Conservation (phyloP, 2,113 vertebrate species). For the Coreoperca whiteheadi region DNA sequence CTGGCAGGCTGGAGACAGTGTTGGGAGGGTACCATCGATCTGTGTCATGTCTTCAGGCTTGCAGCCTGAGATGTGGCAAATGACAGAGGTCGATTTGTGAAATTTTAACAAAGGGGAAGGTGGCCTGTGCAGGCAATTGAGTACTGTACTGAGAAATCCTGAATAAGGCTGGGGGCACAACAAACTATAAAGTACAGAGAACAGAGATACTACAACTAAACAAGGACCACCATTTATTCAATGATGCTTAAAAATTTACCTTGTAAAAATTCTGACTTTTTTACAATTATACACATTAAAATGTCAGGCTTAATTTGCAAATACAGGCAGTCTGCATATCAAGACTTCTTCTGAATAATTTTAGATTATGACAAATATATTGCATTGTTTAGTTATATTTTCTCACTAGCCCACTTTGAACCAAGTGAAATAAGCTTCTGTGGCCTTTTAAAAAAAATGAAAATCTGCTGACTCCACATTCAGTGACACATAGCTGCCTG, state of each 20-base stretch:
- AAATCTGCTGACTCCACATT: slow-evolving; percentile 1
- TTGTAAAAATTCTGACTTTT: background rate
- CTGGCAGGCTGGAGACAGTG: slow-evolving; percentile 71
- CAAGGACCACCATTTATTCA: background rate
- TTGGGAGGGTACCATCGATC: slow-evolving; percentile 69
- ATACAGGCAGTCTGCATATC: background rate
- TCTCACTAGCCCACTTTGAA: background rate
- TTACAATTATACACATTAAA: background rate
- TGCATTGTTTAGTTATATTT: background rate
- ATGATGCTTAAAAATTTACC: background rate
- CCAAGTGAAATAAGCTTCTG: background rate
- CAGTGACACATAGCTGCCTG: background rate
- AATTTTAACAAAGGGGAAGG: slow-evolving; percentile 14
- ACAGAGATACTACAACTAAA: background rate
- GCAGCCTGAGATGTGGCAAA: slow-evolving; percentile 41
- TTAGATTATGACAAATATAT: background rate
- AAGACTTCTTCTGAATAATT: background rate
- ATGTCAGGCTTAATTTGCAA: slow-evolving; percentile 2
- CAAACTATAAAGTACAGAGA: background rate
- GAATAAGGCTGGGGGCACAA: background rate
- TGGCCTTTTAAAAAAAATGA: background rate
- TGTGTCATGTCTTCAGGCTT: slow-evolving; percentile 66
- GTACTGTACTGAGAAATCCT: background rate
- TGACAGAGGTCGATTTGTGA: slow-evolving; percentile 45
- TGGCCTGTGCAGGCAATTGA: background rate